Conservation (phyloP, 2,888 invertebrate species). For the Apoda limacodes region DNA sequence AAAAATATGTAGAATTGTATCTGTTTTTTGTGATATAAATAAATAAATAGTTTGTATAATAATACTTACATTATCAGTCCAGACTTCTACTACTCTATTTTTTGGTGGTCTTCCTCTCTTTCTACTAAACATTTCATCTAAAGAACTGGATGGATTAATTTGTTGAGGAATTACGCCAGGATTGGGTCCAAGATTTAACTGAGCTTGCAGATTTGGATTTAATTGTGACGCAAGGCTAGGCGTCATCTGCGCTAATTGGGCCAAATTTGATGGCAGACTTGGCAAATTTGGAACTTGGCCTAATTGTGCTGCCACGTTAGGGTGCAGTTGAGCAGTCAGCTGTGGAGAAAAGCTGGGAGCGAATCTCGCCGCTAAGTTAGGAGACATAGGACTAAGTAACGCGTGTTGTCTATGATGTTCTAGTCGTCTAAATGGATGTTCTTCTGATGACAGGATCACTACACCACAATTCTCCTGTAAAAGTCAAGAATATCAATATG, state of each 20-base stretch:
- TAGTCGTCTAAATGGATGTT: slow-evolving; percentile 82
- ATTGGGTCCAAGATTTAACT: slow-evolving; percentile 48
- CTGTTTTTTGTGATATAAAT: too few relatives aligned
- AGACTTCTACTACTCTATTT: slow-evolving; percentile 92
- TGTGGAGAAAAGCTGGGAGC: slow-evolving; percentile 67
- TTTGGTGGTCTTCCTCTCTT: slow-evolving; percentile 97
- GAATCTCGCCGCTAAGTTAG: slow-evolving; percentile 67
- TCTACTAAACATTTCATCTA: slow-evolving; percentile 92
- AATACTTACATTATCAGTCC: slow-evolving; percentile 83
- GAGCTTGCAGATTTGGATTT: slow-evolving; percentile 56
- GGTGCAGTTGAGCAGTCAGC: slow-evolving; percentile 56
- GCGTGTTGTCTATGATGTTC: slow-evolving; percentile 91
- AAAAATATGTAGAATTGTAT: slow-evolving; percentile 8
- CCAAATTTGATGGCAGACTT: slow-evolving; percentile 55
- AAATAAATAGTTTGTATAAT: slow-evolving; percentile 7
- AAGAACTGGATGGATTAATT: slow-evolving; percentile 73
- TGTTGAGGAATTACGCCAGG: slow-evolving; percentile 49
- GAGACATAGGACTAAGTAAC: slow-evolving; percentile 73
- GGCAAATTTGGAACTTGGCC: slow-evolving; percentile 52
- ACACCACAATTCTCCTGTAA: slow-evolving; percentile 82
- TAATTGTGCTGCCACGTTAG: slow-evolving; percentile 60
- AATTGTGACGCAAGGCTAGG: slow-evolving; percentile 52
- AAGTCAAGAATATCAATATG: slow-evolving; percentile 1
- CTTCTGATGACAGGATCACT: slow-evolving; percentile 78
- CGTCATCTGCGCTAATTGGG: slow-evolving; percentile 59